A percentile compares a stretch with the other conserved stretches of the same genome.
phyloP scores from a whole-genome alignment of 2,888 invertebrate species.

The Ochropleura plecta region DNA sequence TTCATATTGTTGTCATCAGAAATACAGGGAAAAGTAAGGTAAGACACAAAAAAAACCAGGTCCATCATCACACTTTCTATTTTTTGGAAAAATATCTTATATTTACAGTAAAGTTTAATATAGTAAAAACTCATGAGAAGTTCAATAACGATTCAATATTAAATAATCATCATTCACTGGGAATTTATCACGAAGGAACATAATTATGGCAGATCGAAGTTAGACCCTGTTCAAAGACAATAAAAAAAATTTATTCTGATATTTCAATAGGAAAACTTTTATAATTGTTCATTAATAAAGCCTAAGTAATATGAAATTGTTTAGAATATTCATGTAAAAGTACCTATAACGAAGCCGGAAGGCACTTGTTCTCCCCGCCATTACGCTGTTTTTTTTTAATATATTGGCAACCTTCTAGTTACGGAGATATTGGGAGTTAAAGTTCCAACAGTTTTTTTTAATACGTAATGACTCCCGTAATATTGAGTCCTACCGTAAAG shows the following conservation, averaged over 20 bases:
- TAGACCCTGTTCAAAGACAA: slow-evolving; percentile 32
- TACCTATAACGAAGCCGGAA: no score
- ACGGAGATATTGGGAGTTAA: no score
- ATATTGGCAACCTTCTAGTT: no score
- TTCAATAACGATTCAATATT: slow-evolving; percentile 59
- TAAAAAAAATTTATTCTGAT: neutral
- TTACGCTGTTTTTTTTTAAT: no score
- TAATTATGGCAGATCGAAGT: slow-evolving; percentile 7
- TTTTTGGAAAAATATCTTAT: slow-evolving; percentile 75
- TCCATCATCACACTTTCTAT: slow-evolving; percentile 66
- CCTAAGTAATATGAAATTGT: neutral
- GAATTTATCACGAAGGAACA: slow-evolving; percentile 41
- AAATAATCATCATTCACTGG: slow-evolving; percentile 49
- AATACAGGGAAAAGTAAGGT: neutral
- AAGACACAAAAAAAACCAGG: slow-evolving; percentile 46
- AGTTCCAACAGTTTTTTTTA: no score
- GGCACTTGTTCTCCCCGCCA: no score
- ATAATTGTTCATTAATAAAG: slow-evolving; percentile 1
- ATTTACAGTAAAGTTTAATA: slow-evolving; percentile 73
- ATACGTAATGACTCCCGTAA: no score
- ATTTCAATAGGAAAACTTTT: slow-evolving; percentile 24
- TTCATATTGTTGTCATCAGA: neutral
- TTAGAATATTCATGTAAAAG: neutral
- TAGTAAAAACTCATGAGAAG: slow-evolving; percentile 64
- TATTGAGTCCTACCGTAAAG: no score